A percentile compares a stretch with the other conserved stretches of the same genome.
Evolutionary conservation across 2,888 invertebrate genomes (phyloP).

Genomic region (Latrodectus elegans): DNA sequence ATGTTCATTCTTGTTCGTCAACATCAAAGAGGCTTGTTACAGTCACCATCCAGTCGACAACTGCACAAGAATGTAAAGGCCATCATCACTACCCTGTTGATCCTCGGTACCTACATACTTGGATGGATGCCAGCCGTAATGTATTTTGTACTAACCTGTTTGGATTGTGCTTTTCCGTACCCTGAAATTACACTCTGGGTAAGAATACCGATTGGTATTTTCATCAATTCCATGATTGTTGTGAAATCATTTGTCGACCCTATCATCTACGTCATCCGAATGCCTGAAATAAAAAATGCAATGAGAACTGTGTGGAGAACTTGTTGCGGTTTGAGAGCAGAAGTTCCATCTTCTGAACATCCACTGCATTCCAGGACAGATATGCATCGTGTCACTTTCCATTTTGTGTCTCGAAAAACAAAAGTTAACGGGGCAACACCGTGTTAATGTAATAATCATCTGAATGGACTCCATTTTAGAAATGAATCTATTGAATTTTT

Average conservation of each 20-base stretch:
- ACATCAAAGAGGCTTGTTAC: conserved; percentile 75
- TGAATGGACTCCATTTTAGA: too few species aligned
- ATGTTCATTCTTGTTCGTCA: conserved; percentile 79
- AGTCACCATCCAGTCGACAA: conserved; percentile 69
- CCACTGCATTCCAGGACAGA: conserved; percentile 48
- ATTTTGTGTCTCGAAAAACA: conserved; percentile 17
- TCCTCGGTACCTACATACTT: conserved; percentile 78
- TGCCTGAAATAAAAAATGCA: conserved; percentile 79
- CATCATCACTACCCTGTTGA: conserved; percentile 80
- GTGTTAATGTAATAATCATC: background rate
- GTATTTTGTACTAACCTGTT: conserved; percentile 79
- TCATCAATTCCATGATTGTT: conserved; percentile 79
- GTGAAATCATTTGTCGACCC: conserved; percentile 81
- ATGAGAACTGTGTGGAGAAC: conserved; percentile 70
- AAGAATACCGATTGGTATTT: conserved; percentile 71
- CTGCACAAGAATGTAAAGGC: conserved; percentile 77
- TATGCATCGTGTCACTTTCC: conserved; percentile 39
- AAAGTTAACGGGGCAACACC: conserved; percentile 32
- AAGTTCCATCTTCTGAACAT: conserved; percentile 2
- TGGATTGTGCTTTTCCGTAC: conserved; percentile 75
- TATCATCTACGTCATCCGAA: conserved; percentile 81
- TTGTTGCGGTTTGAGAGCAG: conserved; percentile 22
- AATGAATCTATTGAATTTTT: too few species aligned
- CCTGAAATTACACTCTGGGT: conserved; percentile 67
- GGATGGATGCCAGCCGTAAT: conserved; percentile 81